These are phyloP conservation scores for Eupithecia dodoneata DNA, from an alignment of 2,888 invertebrate species.

Conservation along the genomic window DNA sequence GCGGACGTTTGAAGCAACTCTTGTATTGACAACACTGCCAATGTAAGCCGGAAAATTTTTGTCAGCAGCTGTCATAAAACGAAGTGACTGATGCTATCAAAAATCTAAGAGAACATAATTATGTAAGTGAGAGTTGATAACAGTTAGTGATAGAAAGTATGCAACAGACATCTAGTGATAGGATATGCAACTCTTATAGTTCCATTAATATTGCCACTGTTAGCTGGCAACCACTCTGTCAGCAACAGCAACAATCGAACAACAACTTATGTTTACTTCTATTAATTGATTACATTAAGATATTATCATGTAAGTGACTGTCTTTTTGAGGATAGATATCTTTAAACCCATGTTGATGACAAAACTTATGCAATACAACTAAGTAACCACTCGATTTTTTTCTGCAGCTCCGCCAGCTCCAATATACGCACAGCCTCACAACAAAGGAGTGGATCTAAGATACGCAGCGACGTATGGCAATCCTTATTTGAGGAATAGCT, in stretches of 20 bases:
- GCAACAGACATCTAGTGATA: no score
- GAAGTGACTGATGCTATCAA: conserved; percentile 41
- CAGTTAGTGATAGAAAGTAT: no score
- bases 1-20: no score
- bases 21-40: conserved; percentile 32
- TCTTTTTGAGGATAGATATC: no score
- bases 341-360: no score
- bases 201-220: conserved; percentile 50
- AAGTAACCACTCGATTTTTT: conserved; percentile 11
- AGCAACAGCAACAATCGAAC: conserved; percentile 70
- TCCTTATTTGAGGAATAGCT: conserved; percentile 92
- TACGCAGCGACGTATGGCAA: conserved; percentile 96
- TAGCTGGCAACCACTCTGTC: conserved; percentile 72
- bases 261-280: no score
- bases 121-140: no score
- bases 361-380: background rate
- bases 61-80: conserved; percentile 75
- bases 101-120: no score
- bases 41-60: conserved; percentile 73
- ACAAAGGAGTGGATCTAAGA: conserved; percentile 86
- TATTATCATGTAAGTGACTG: no score
- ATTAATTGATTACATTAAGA: no score
- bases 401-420: conserved; percentile 60
- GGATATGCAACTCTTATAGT: background rate
- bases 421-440: conserved; percentile 71